Evolutionary conservation across 2,888 invertebrate genomes (phyloP).

Genomic region (Ophion ventricosus): DNA sequence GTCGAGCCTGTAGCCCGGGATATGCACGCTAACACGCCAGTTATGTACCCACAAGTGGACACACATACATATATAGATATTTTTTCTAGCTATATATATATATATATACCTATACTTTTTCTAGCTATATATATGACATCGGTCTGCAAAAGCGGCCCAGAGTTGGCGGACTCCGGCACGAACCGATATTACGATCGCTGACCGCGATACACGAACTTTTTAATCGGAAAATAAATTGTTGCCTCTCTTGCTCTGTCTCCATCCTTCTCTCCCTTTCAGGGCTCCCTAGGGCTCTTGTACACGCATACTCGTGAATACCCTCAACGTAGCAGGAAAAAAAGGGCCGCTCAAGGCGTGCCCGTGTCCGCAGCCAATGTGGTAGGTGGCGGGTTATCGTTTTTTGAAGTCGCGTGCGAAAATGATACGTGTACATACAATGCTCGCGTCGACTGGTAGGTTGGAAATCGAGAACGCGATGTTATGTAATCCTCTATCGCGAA

Average conservation of each 20-base stretch:
- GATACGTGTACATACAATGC: constrained; percentile 34
- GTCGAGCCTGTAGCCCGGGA: constrained; percentile 46
- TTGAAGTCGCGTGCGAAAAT: constrained; percentile 62
- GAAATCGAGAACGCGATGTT: constrained; percentile 62
- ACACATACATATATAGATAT: constrained; percentile 3
- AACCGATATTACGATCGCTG: constrained; percentile 69
- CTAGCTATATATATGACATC: neutral
- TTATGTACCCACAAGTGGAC: constrained; percentile 8
- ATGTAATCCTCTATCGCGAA: constrained; percentile 36
- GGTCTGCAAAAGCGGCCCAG: constrained; percentile 28
- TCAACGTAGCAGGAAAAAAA: neutral
- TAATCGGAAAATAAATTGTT: constrained; percentile 72
- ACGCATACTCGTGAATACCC: constrained; percentile 19
- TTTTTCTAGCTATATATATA: neutral
- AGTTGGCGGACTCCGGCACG: constrained; percentile 55
- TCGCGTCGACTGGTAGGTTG: constrained; percentile 47
- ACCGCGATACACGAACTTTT: constrained; percentile 69
- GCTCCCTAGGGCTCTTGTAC: constrained; percentile 16
- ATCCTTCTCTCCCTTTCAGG: neutral
- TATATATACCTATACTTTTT: too few species aligned
- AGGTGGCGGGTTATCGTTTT: constrained; percentile 29
- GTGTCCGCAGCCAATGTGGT: neutral
- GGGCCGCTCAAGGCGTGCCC: neutral
- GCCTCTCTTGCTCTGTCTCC: constrained; percentile 35
- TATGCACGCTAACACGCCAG: constrained; percentile 70